Base-by-base conservation (phyloP, 2,888 invertebrate species). In the Hemithea aestivaria region DNA sequence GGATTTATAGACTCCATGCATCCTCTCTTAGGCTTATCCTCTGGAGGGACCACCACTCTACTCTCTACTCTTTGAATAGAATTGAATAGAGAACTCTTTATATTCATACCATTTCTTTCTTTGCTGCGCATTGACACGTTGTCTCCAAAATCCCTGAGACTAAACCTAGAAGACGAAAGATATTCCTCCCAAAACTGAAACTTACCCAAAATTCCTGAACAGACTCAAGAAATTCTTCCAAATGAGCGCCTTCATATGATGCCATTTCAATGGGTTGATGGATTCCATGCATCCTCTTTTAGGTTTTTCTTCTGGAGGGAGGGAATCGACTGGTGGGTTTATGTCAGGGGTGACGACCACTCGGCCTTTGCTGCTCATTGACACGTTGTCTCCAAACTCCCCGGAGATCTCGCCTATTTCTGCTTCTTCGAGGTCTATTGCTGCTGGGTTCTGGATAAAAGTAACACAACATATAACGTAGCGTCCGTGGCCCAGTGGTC, bases 211-310 rank as follows among this genome's bases (percentile, higher is more conserved):
- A 75, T 96, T 96, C 58, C 96, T 89, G 87, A 93, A 91, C 88
- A 96, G 91, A 90, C 95, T 94, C 34, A 95, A 85, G 61, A 94
- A 93, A 70, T 96, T 96, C 73, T 96, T 96, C 94, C 96, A 95
- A 27, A 96, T 89, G 10, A 96, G 76, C 0, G 96, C 95, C 55
- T 91, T 91, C 92, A 95, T 93, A 58, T 94, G 93, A 61, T 90
- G 85, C 48, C 87, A 78, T 56, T 92, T 89, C 76, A 94, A 88
- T 23, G 93, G 89, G 70, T 90, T 91, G 30, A 91, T 80, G 45
- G 88, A 84, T 45, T 92, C 90, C 53, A 85, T 78, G 32, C 88
- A 85, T 0, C 82, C 83, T 10, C 76, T 78, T 2, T 87, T 79
- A 0, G 89, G 87, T 23, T 90, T 89, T 48, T 92, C 92, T 32